phyloP scores from a whole-genome alignment of 2,888 invertebrate genomes.

The Diarsia brunnea region DNA sequence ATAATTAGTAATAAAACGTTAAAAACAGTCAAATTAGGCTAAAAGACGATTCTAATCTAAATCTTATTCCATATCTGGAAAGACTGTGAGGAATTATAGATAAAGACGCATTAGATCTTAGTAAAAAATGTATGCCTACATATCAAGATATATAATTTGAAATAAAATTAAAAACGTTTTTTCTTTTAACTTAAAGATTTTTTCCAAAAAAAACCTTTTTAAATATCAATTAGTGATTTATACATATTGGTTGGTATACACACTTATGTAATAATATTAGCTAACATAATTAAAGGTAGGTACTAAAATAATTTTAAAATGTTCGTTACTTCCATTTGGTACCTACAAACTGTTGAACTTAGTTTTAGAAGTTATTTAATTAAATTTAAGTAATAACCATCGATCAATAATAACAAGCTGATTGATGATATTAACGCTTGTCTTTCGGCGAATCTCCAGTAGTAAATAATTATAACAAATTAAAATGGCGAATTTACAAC shows the following conservation, averaged over 20 bases:
- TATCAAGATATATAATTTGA: background rate
- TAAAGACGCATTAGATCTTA: background rate
- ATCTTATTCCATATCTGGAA: background rate
- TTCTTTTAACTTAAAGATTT: background rate
- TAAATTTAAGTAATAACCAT: background rate
- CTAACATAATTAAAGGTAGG: background rate
- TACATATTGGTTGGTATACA: background rate
- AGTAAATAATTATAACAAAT: background rate
- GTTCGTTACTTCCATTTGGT: slow-evolving; percentile 43
- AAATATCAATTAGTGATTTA: background rate
- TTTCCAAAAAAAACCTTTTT: background rate
- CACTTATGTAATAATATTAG: background rate
- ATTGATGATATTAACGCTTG: background rate
- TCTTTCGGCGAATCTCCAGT: slow-evolving; percentile 27
- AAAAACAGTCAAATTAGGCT: background rate
- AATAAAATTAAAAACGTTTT: background rate
- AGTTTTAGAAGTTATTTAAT: background rate
- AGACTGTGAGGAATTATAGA: background rate
- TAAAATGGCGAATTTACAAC: background rate
- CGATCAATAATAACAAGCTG: too few relatives aligned
- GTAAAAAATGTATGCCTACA: slow-evolving; percentile 6
- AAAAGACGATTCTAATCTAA: background rate
- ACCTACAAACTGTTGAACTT: slow-evolving; percentile 32
- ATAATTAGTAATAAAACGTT: background rate
- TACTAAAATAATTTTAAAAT: slow-evolving; percentile 9